Evolutionary conservation across 2,888 invertebrate genomes (phyloP).

Genomic region (Cataglyphis albicans): DNA sequence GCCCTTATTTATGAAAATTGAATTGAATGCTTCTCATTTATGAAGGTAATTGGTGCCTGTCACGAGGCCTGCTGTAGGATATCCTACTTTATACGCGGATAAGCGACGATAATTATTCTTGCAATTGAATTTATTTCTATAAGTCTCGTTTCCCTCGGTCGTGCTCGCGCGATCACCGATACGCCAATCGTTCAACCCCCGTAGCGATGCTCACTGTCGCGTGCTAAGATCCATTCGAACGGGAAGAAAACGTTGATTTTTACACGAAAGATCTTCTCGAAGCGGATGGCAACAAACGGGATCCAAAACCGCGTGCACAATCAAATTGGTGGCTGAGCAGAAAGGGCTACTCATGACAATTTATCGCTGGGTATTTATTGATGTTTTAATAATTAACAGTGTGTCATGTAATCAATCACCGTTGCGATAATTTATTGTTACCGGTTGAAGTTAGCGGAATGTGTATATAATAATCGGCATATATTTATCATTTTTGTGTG

Average conservation of each 20-base stretch:
- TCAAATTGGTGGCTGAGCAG: slow-evolving; percentile 28
- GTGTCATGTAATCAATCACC: slow-evolving; percentile 69
- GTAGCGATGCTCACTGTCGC: slow-evolving; percentile 64
- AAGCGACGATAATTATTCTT: slow-evolving; percentile 82
- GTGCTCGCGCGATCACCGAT: slow-evolving; percentile 54
- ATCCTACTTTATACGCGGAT: slow-evolving; percentile 81
- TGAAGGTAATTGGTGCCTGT: slow-evolving; percentile 83
- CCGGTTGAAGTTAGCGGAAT: slow-evolving; percentile 46
- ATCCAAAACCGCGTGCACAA: slow-evolving; percentile 43
- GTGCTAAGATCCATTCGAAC: slow-evolving; percentile 51
- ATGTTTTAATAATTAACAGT: slow-evolving; percentile 66
- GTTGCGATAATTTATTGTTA: slow-evolving; percentile 70
- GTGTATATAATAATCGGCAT: slow-evolving; percentile 51
- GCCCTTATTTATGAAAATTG: slow-evolving; percentile 84
- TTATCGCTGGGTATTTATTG: slow-evolving; percentile 68
- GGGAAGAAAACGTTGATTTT: slow-evolving; percentile 30
- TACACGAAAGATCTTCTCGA: slow-evolving; percentile 13
- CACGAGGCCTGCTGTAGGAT: slow-evolving; percentile 79
- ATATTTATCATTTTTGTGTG: slow-evolving; percentile 41
- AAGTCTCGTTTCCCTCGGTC: slow-evolving; percentile 70
- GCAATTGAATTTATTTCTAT: slow-evolving; percentile 81
- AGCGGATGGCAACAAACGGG: not conserved
- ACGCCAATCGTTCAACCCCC: slow-evolving; percentile 70
- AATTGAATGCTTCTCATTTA: slow-evolving; percentile 84
- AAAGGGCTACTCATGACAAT: slow-evolving; percentile 70